Evolutionary conservation across 2,797 vertebrate genomes (phyloP).

Genomic region (Premnoplex brunnescens): DNA sequence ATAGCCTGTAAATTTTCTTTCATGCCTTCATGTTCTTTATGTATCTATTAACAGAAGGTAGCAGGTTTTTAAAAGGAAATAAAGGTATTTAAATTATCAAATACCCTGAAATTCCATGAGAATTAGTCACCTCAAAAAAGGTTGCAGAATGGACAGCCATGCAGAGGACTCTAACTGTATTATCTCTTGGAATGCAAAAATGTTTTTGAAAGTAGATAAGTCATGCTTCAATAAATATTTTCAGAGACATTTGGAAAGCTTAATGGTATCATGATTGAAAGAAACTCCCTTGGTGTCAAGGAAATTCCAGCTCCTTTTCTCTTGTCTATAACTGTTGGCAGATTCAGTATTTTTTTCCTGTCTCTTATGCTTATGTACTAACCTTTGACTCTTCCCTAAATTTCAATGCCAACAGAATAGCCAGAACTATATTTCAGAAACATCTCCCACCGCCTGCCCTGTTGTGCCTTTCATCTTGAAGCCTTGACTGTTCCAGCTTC

Average conservation of each 20-base stretch:
- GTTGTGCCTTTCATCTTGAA: background rate
- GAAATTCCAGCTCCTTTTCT: conserved; percentile 10
- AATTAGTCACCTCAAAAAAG: conserved; percentile 5
- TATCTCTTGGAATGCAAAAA: conserved; percentile 39
- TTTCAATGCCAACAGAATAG: background rate
- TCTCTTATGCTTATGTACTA: background rate
- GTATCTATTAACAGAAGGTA: background rate
- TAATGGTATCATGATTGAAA: background rate
- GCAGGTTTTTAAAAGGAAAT: background rate
- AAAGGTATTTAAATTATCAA: background rate
- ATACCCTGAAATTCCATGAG: background rate
- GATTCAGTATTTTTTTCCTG: background rate
- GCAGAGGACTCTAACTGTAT: background rate
- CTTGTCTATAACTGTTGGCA: background rate
- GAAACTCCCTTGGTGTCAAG: conserved; percentile 14
- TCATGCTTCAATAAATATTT: conserved; percentile 38
- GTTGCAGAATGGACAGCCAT: background rate
- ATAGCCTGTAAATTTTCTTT: background rate
- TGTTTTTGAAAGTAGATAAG: conserved; percentile 38
- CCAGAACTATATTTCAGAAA: background rate
- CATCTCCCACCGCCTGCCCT: background rate
- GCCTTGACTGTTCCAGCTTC: background rate
- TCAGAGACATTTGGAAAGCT: conserved; percentile 22
- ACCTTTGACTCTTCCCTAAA: background rate
- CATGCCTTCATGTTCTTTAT: background rate